Percentiles rank a stretch among this genome's conserved stretches.
Evolutionary conservation across 1,140 invertebrate genomes (phyloP).

Genomic region (Heliconius melpomene): DNA sequence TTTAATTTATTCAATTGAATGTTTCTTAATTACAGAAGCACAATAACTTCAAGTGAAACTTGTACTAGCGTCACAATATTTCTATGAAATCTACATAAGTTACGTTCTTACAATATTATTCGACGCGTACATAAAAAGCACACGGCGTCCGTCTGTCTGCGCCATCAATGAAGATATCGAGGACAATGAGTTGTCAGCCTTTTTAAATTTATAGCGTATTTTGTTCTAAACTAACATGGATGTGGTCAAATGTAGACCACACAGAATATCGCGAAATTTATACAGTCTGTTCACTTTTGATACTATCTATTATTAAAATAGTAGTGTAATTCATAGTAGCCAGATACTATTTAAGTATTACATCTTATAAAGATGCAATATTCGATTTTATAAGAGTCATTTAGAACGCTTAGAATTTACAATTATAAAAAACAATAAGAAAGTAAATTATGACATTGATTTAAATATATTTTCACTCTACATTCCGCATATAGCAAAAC

Average conservation of each 20-base stretch:
- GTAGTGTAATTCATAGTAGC: too few relatives aligned
- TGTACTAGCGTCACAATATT: background rate
- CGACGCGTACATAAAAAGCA: conserved; percentile 15
- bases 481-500: too few relatives aligned
- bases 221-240: conserved; percentile 31
- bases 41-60: background rate
- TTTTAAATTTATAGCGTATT: conserved; percentile 39
- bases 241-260: conserved; percentile 38
- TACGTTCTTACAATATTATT: background rate
- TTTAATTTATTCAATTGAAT: too few relatives aligned
- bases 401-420: too few relatives aligned
- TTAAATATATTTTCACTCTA: too few relatives aligned
- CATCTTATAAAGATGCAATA: too few relatives aligned
- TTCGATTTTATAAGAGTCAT: too few relatives aligned
- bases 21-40: too few relatives aligned
- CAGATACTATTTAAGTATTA: too few relatives aligned
- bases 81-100: background rate
- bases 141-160: conserved; percentile 33
- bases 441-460: too few relatives aligned
- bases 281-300: conserved; percentile 13
- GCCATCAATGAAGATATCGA: conserved; percentile 28
- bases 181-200: conserved; percentile 38
- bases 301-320: too few relatives aligned
- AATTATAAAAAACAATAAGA: too few relatives aligned
- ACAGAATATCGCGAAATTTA: conserved; percentile 36